Conservation (phyloP, 1,140 invertebrate species). For the Liolophura sinensis region DNA sequence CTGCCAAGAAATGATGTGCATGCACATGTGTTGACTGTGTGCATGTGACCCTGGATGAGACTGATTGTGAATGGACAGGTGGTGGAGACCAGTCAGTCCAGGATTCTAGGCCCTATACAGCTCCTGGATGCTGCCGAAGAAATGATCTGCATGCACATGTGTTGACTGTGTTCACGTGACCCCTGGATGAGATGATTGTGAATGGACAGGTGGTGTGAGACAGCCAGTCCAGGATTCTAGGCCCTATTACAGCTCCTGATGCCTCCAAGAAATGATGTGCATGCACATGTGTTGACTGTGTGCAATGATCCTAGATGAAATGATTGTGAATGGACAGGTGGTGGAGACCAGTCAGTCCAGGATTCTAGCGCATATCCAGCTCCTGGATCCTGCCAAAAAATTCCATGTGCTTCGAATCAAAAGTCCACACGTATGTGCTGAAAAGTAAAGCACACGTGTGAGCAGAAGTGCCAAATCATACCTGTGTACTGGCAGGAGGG, state of each 20-base stretch:
- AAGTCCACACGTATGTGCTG: no score
- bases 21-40: no score
- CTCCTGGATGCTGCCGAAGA: constrained; percentile 37
- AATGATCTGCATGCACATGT: constrained; percentile 55
- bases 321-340: constrained; percentile 52
- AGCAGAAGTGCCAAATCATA: no score
- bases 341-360: constrained; percentile 48
- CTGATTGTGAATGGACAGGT: background rate
- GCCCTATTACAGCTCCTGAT: constrained; percentile 51
- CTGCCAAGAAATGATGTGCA: no score
- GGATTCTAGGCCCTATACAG: constrained; percentile 10
- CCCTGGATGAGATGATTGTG: constrained; percentile 57
- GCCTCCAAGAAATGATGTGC: constrained; percentile 23
- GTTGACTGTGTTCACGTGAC: constrained; percentile 57
- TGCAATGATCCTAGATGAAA: constrained; percentile 58
- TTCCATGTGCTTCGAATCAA: no score
- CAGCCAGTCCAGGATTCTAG: constrained; percentile 43
- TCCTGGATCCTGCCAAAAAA: constrained; percentile 44
- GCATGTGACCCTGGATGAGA: background rate
- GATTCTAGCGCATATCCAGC: constrained; percentile 46
- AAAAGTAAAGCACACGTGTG: no score
- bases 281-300: background rate
- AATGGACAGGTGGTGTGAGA: constrained; percentile 52
- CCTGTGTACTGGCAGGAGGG: no score
- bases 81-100: background rate